phyloP scores from a whole-genome alignment of 2,797 vertebrate species.

The Furcifer pardalis region DNA sequence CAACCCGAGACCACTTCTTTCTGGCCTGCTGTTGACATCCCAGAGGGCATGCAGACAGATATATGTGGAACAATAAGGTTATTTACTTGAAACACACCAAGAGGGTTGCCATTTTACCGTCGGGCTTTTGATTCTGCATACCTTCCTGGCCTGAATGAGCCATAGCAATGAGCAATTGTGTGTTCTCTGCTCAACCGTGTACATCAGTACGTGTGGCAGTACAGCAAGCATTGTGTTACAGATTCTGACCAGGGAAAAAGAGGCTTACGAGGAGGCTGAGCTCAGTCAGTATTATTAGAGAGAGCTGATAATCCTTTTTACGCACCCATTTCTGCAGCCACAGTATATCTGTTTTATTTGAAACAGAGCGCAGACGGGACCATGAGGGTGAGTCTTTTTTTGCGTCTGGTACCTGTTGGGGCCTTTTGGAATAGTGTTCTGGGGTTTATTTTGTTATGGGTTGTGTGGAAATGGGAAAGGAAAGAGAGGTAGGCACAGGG shows the following conservation, averaged over 20 bases:
- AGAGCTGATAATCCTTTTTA: conserved; percentile 81
- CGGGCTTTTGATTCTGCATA: not conserved
- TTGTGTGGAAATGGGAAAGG: not conserved
- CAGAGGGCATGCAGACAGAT: not conserved
- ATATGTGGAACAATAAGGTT: not conserved
- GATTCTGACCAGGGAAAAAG: conserved; percentile 70
- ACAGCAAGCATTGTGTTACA: conserved; percentile 55
- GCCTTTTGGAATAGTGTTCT: not conserved
- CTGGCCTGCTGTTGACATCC: not conserved
- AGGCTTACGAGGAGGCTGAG: conserved; percentile 84
- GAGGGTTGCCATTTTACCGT: not conserved
- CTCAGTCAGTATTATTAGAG: conserved; percentile 86
- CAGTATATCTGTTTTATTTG: conserved; percentile 42
- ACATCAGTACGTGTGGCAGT: conserved; percentile 42
- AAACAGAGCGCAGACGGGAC: not conserved
- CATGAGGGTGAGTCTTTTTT: conserved; percentile 29
- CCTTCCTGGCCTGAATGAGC: conserved; percentile 45
- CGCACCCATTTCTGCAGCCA: conserved; percentile 72
- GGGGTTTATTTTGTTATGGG: too few relatives aligned
- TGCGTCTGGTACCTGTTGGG: not conserved
- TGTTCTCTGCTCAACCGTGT: not conserved
- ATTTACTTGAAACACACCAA: not conserved
- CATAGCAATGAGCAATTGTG: conserved; percentile 15
- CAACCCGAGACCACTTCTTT: not conserved
- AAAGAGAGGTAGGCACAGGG: conserved; percentile 3